Conservation (phyloP, 2,888 invertebrate genomes). For the Phalera bucephala region DNA sequence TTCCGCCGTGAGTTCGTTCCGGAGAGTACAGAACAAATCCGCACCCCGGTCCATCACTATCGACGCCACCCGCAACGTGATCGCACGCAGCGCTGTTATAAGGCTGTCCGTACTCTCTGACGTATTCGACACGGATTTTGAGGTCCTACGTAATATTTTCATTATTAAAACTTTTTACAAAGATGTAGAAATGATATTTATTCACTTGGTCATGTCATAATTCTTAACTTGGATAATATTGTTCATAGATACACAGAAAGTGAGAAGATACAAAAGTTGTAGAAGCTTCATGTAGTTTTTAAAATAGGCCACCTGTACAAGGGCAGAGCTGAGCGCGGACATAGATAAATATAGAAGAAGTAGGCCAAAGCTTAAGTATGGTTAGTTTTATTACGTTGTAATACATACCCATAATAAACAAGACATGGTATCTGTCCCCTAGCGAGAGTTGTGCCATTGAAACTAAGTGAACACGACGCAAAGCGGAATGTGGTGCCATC, state of each 20-base stretch:
- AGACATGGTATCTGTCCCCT: constrained; percentile 97
- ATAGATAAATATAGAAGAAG: no score
- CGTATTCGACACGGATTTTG: constrained; percentile 38
- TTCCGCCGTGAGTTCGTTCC: constrained; percentile 85
- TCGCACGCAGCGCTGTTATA: constrained; percentile 51
- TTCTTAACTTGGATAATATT: no score
- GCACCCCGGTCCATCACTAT: constrained; percentile 90
- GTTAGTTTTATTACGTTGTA: no score
- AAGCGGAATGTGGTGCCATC: constrained; percentile 96
- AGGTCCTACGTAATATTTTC: constrained; percentile 28
- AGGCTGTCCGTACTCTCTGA: constrained; percentile 53
- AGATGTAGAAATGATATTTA: no score
- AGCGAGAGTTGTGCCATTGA: constrained; percentile 97
- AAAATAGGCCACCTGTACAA: no score
- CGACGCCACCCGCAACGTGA: constrained; percentile 88
- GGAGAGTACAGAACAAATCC: constrained; percentile 89
- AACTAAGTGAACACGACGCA: constrained; percentile 95
- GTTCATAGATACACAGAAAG: no score
- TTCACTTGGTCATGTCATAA: no score
- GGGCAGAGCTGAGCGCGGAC: no score
- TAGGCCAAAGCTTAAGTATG: no score
- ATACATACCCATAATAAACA: constrained; percentile 90
- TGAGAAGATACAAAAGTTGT: no score
- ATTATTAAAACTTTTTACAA: background rate
- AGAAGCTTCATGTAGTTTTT: no score